Conservation (phyloP, 2,797 vertebrate genomes). For the Helicolenus hilgendorfi region DNA sequence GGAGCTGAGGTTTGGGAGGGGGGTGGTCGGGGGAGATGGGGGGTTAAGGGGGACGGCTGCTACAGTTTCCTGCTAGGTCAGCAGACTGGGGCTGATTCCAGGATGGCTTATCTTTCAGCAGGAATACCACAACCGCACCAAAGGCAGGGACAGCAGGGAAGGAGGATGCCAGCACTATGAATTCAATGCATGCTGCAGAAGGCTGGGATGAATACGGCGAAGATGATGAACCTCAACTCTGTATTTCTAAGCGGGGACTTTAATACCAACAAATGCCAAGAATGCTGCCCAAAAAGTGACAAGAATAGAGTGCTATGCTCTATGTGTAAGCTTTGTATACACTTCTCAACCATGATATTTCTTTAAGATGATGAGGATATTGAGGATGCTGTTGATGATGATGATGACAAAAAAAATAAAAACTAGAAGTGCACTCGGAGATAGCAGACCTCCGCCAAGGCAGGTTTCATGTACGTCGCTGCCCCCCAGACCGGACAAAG, state of each 20-base stretch:
- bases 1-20: neutral
- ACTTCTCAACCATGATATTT: neutral
- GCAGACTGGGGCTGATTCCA: conserved; percentile 75
- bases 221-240: neutral
- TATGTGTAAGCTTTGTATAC: neutral
- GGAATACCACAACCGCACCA: conserved; percentile 67
- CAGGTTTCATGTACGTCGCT: too few species aligned
- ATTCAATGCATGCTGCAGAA: conserved; percentile 29
- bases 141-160: conserved; percentile 32
- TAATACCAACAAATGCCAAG: neutral
- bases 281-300: neutral
- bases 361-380: too few species aligned
- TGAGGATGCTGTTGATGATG: too few species aligned
- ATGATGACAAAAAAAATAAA: too few species aligned
- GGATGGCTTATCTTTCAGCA: conserved; percentile 76
- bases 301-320: neutral
- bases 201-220: neutral
- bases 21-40: neutral
- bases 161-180: conserved; percentile 1
- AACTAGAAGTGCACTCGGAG: too few species aligned
- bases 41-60: neutral
- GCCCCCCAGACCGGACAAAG: too few species aligned
- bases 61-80: conserved; percentile 74
- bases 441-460: too few species aligned
- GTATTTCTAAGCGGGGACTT: neutral